Percentiles rank a stretch among this genome's conserved stretches.
phyloP scores from a whole-genome alignment of 1,140 invertebrate genomes.

The Eriosoma lanigerum region DNA sequence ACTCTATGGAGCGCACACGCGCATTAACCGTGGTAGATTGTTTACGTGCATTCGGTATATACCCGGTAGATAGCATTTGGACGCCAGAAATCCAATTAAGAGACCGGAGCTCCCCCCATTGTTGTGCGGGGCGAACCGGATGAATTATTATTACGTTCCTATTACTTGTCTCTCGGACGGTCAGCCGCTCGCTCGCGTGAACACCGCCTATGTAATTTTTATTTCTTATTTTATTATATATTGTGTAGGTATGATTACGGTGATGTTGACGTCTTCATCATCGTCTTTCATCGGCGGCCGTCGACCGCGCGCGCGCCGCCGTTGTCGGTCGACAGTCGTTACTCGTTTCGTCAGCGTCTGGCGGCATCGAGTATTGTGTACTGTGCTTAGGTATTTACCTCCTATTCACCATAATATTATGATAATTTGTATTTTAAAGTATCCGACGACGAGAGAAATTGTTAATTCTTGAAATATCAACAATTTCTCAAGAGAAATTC shows the following conservation, averaged over 20 bases:
- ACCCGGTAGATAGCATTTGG: too few relatives aligned
- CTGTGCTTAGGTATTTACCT: too few relatives aligned
- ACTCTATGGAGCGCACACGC: too few relatives aligned
- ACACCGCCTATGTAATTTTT: neutral
- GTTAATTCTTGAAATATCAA: too few relatives aligned
- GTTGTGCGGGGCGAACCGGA: neutral
- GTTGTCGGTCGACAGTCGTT: too few relatives aligned
- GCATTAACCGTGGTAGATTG: too few relatives aligned
- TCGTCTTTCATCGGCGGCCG: neutral
- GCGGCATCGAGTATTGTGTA: too few relatives aligned
- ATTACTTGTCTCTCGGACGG: neutral
- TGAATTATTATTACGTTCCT: neutral
- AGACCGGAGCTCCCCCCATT: conserved; percentile 1
- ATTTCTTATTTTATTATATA: conserved; percentile 14
- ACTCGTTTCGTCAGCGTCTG: neutral
- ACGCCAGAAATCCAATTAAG: conserved; percentile 32
- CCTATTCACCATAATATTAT: too few relatives aligned
- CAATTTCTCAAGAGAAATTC: too few relatives aligned
- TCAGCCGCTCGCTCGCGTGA: neutral
- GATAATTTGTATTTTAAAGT: too few relatives aligned
- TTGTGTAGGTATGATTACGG: neutral
- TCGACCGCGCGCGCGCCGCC: neutral
- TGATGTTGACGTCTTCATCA: neutral
- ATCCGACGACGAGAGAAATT: too few relatives aligned
- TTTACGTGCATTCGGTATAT: too few relatives aligned